These are phyloP conservation scores for Romanogobio albipinnatus DNA, from an alignment of 2,113 vertebrate species.

Conservation along the genomic window DNA sequence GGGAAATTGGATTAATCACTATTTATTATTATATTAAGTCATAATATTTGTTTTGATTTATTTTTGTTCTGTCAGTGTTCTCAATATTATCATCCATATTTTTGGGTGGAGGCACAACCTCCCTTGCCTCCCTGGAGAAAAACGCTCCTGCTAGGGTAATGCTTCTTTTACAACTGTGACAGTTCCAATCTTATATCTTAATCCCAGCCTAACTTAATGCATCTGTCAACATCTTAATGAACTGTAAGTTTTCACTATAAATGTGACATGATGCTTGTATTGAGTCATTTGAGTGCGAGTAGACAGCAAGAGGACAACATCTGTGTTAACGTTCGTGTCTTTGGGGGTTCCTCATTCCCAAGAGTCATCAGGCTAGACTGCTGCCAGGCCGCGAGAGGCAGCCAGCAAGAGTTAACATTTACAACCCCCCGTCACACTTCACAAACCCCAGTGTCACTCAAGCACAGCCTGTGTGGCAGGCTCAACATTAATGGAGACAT, in stretches of 20 bases:
- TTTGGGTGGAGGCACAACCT: background rate
- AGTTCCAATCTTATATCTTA: slow-evolving; percentile 3
- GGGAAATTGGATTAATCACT: background rate
- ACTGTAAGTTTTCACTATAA: slow-evolving; percentile 33
- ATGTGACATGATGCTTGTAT: slow-evolving; percentile 16
- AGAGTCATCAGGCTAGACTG: slow-evolving; percentile 65
- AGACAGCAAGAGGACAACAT: slow-evolving; percentile 54
- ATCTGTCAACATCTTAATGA: slow-evolving; percentile 41
- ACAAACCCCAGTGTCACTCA: slow-evolving; percentile 77
- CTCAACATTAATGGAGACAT: slow-evolving; percentile 77
- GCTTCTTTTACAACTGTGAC: slow-evolving; percentile 30
- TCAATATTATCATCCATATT: background rate
- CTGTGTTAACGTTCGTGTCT: slow-evolving; percentile 62
- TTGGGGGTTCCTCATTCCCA: slow-evolving; percentile 58
- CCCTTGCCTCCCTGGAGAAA: background rate
- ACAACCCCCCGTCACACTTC: slow-evolving; percentile 75
- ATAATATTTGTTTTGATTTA: background rate
- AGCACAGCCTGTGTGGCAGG: slow-evolving; percentile 72
- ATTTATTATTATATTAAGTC: background rate
- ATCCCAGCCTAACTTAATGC: slow-evolving; percentile 29
- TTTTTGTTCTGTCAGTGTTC: background rate
- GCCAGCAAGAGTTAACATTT: slow-evolving; percentile 74
- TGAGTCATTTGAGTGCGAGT: slow-evolving; percentile 28
- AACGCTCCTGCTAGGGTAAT: background rate
- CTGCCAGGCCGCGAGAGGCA: slow-evolving; percentile 63